Percentiles rank a stretch among this genome's conserved stretches.
Conservation (phyloP, 1,140 invertebrate species). For the Trigoniulus corallinus region DNA sequence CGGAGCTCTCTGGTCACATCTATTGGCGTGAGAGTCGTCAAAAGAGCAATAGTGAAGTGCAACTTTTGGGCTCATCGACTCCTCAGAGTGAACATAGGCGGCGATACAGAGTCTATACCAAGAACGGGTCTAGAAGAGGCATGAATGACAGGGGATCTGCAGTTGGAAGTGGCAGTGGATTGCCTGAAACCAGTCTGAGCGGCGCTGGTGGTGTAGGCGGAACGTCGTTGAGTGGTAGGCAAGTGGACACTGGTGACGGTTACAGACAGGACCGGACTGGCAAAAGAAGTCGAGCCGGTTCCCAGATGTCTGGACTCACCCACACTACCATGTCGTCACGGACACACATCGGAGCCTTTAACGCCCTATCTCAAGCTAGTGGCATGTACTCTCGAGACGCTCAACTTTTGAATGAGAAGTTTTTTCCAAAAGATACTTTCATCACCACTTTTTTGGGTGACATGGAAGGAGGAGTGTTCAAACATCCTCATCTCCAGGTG, state of each 20-base stretch:
- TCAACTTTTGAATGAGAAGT: constrained; percentile 13
- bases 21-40: constrained; percentile 10
- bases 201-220: constrained; percentile 3
- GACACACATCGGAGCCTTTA: constrained; percentile 6
- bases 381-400: constrained; percentile 9
- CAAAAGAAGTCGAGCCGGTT: constrained; percentile 11
- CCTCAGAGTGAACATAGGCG: constrained; percentile 19
- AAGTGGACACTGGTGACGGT: too few relatives aligned
- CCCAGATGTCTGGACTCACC: constrained; percentile 15
- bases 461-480: constrained; percentile 14
- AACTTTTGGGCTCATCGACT: constrained; percentile 36
- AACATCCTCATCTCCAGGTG: constrained; percentile 46
- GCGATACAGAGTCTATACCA: constrained; percentile 1
- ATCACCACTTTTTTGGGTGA: neutral
- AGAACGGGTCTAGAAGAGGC: neutral
- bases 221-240: neutral
- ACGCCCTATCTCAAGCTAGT: constrained; percentile 5
- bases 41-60: constrained; percentile 44
- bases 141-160: neutral
- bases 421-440: constrained; percentile 13
- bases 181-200: constrained; percentile 10
- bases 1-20: constrained; percentile 14
- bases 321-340: constrained; percentile 9
- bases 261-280: too few relatives aligned
- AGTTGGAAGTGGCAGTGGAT: constrained; percentile 9